phyloP scores from a whole-genome alignment of 1,140 invertebrate genomes.

The Zaprionus kolodkinae region DNA sequence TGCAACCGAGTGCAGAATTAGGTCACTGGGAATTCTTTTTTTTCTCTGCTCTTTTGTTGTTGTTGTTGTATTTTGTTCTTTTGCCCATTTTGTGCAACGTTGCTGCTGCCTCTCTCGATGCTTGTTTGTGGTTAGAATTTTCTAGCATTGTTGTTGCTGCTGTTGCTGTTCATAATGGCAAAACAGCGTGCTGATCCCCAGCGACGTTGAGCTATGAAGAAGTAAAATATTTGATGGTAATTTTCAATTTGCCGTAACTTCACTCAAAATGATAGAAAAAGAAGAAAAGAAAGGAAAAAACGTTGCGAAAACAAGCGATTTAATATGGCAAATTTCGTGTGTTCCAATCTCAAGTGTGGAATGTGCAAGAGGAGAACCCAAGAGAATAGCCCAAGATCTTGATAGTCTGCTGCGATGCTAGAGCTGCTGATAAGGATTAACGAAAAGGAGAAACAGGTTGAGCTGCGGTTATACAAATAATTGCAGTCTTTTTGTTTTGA shows the following conservation, averaged over 20 bases:
- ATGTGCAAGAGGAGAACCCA: constrained; percentile 12
- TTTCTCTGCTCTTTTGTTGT: constrained; percentile 40
- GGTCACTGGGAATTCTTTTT: constrained; percentile 77
- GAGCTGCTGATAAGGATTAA: not conserved
- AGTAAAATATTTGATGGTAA: constrained; percentile 52
- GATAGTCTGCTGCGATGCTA: not conserved
- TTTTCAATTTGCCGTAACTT: constrained; percentile 51
- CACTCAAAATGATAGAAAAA: not conserved
- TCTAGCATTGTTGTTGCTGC: constrained; percentile 39
- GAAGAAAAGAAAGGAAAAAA: constrained; percentile 11
- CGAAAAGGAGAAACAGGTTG: constrained; percentile 5
- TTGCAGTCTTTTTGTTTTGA: too few species aligned
- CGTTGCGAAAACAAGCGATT: constrained; percentile 29
- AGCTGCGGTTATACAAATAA: not conserved
- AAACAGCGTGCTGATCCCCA: constrained; percentile 20
- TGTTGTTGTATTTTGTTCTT: constrained; percentile 49
- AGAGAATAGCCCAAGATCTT: not conserved
- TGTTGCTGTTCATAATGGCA: constrained; percentile 39
- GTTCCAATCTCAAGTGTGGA: constrained; percentile 31
- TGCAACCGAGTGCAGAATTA: constrained; percentile 66
- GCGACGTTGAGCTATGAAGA: constrained; percentile 35
- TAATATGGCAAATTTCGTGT: constrained; percentile 35
- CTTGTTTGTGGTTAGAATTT: constrained; percentile 54
- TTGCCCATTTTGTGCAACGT: constrained; percentile 57
- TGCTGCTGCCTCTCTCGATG: constrained; percentile 37